A percentile compares a stretch with the other conserved stretches of the same genome.
Conservation (phyloP, 2,888 invertebrate species). For the Psylliodes chrysocephalus region DNA sequence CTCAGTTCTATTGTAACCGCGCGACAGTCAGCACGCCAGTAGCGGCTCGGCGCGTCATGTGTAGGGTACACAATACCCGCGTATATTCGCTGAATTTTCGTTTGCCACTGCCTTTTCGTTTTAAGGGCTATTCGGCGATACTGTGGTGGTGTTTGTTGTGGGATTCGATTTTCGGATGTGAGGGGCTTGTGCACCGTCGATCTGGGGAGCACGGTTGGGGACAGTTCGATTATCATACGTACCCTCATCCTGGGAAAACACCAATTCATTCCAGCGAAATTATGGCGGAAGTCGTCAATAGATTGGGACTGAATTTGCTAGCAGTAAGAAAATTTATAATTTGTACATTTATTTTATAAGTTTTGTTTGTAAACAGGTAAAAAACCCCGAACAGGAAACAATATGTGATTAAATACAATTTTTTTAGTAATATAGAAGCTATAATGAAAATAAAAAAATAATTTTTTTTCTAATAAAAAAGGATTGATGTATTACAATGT, state of each 20-base stretch:
- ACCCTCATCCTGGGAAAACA: conserved; percentile 37
- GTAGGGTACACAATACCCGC: conserved; percentile 3
- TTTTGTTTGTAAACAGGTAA: no score
- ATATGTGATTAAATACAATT: no score
- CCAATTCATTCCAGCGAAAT: conserved; percentile 69
- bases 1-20: not conserved
- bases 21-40: conserved; percentile 1
- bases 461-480: no score
- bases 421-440: no score
- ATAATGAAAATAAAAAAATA: no score
- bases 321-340: conserved; percentile 62
- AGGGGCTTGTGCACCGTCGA: conserved; percentile 24
- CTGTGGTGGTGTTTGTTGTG: conserved; percentile 21
- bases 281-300: conserved; percentile 84
- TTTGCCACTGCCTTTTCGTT: not conserved
- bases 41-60: conserved; percentile 17
- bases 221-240: conserved; percentile 35
- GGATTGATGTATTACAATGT: no score
- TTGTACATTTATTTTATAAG: no score
- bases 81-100: not conserved
- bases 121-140: not conserved
- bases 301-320: conserved; percentile 76
- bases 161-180: conserved; percentile 23
- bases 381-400: no score
- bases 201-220: conserved; percentile 1